These are phyloP conservation scores for Lathamus discolor DNA, from an alignment of 2,113 vertebrate genomes.

Conservation along the genomic window DNA sequence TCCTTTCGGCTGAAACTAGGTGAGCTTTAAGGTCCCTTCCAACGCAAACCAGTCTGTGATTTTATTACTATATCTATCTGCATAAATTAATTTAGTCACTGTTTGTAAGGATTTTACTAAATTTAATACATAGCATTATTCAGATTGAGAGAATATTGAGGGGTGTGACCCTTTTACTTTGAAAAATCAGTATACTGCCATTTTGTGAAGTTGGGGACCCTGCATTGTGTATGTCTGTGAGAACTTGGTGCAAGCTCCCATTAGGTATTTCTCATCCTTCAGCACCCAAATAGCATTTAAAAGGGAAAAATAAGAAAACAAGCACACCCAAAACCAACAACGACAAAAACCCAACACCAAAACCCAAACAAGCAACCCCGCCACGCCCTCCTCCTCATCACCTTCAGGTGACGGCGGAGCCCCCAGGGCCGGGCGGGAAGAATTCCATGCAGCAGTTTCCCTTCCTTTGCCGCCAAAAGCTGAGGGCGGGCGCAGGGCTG, in stretches of 20 bases:
- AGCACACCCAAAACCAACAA: not conserved
- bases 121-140: not conserved
- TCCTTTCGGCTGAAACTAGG: not conserved
- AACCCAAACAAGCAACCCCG: not conserved
- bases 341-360: no score
- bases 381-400: not conserved
- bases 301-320: not conserved
- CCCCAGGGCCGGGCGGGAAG: not conserved
- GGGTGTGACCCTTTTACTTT: not conserved
- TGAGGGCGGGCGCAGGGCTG: not conserved
- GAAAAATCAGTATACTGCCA: not conserved
- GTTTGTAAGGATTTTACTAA: not conserved
- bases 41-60: not conserved
- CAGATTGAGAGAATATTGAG: not conserved
- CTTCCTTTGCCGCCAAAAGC: not conserved
- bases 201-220: not conserved
- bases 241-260: not conserved
- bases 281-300: not conserved
- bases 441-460: not conserved
- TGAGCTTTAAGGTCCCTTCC: not conserved
- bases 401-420: not conserved
- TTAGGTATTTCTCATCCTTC: not conserved
- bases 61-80: not conserved
- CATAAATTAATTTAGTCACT: not conserved
- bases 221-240: rapidly evolving